Base-by-base conservation (phyloP, 2,888 invertebrate genomes). In the Himalopsyche kuldschensis region DNA sequence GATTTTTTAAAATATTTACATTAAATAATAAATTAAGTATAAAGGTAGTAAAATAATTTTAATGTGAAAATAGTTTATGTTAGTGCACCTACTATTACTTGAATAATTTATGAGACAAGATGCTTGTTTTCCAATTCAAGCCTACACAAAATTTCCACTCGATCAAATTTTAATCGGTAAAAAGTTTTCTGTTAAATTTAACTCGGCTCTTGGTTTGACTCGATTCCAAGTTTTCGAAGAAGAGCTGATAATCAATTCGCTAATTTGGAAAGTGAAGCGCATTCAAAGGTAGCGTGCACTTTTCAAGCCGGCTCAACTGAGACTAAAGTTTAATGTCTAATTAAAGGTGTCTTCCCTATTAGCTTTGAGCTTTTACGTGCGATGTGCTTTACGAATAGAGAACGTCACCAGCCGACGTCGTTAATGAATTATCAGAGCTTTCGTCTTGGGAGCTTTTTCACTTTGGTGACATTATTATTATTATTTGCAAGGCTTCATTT, bases 271-370 rank as follows among this genome's bases (percentile, higher is more conserved):
- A 75, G 75, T 75, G 20, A 17, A 79, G 79, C 32, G 82, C 82
- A 79, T 80, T 80, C 75, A 55, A 55, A 27, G 78, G 75, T 46
- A n/a, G 48, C 78, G n/a, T 84, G 84, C 84, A 84, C 82, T 84
- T 84, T 82, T 84, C 78, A 55, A 84, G 77, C 63, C 46, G 48
- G 31, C 77, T 78, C 55, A 77, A 76, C 41, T 69, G 55, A 82
- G 78, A 75, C 48, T 46, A 77, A 84, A 84, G 80, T 84, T 82
- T 80, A 77, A 32, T 80, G 63, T 78, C 77, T 84, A 84, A 84
- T 84, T 84, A 84, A 84, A 77, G 82, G 79, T 80, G 84, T 75
- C 81, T 78, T 75, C 75, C 77, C 81, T 78, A 69, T 83, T 69
- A 75, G 76, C 84, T 84, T 82, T 82, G 84, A 82, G 82, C 84